Evolutionary conservation across 2,113 vertebrate genomes (phyloP).

Genomic region (Calyptomena viridis): DNA sequence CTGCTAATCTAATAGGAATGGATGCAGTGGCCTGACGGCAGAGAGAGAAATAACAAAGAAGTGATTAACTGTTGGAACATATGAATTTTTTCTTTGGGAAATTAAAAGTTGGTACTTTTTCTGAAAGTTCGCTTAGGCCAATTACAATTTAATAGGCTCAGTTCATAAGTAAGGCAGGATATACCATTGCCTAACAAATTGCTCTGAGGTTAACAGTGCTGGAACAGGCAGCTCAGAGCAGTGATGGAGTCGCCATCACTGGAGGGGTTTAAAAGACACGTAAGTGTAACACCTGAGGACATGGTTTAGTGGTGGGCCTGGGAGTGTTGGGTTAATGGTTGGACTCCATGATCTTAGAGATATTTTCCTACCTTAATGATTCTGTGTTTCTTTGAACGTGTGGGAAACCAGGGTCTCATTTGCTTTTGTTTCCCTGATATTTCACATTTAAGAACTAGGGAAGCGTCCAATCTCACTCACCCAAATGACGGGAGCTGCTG

Average conservation of each 20-base stretch:
- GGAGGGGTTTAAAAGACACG: neutral
- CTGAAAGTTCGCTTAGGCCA: neutral
- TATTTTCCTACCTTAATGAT: neutral
- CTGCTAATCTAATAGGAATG: neutral
- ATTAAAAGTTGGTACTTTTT: neutral
- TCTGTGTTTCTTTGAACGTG: neutral
- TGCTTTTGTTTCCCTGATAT: neutral
- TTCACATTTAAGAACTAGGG: neutral
- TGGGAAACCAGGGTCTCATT: neutral
- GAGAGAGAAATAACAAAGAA: neutral
- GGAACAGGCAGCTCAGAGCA: neutral
- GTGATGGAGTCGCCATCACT: neutral
- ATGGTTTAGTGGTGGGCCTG: neutral
- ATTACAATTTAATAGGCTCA: neutral
- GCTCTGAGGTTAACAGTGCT: neutral
- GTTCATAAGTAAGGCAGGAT: neutral
- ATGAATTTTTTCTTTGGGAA: neutral
- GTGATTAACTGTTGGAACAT: neutral
- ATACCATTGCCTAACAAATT: neutral
- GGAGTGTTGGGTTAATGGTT: neutral
- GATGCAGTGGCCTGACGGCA: neutral
- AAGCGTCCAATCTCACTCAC: fast-evolving
- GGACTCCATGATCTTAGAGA: neutral
- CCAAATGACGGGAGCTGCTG: neutral
- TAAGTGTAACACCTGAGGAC: neutral